Base-by-base conservation (phyloP, 1,140 invertebrate species). In the Solenopsis fugax region DNA sequence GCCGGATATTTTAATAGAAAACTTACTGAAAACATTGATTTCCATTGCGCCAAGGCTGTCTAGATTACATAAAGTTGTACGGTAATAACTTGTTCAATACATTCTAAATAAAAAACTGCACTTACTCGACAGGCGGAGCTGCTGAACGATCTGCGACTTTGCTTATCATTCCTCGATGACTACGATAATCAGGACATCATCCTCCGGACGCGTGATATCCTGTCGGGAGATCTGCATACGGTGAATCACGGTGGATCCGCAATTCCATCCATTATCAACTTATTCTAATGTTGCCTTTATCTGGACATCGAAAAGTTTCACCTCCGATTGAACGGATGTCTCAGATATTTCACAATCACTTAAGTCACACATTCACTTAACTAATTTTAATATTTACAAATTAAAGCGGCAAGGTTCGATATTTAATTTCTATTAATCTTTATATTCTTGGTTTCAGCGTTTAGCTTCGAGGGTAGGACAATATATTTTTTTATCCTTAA, bases 361-460 rank as follows among this genome's bases (percentile, higher is more conserved):
- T 2, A 48, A 4, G 65, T 48, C 2, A 29, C 29, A 69, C 21
- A 9, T 41, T 69, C 45, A 69, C 21, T 69, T 21, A 18, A 69
- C 18, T 24, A 18, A 56, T 56, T 73, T 37, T 60, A 45, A 64
- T 9, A 77, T 64, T 77, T 48, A 16, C 10, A 13, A 77, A 64
- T 69, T 54, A 4, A 37, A 50, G 9, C 12, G 12, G 9, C 62
- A 24, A 34, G 7, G 13, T 52, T 41, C 6, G 29, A 54, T 21
- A 29, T 71, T 37, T 37, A 21, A 54, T 54, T 71, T 69, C 9
- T 4, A 58, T 13, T 21, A 10, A 64, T 34, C 13, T 21, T 21
- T 16, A 10, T 12, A 16, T 2, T 4, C 18, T 4, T 73, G 1
- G 7, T 56, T 54, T 75, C n/a, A 29, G 18, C 37, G 72, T 41